Base-by-base conservation (phyloP, 2,113 vertebrate species). In the Ictalurus furcatus region DNA sequence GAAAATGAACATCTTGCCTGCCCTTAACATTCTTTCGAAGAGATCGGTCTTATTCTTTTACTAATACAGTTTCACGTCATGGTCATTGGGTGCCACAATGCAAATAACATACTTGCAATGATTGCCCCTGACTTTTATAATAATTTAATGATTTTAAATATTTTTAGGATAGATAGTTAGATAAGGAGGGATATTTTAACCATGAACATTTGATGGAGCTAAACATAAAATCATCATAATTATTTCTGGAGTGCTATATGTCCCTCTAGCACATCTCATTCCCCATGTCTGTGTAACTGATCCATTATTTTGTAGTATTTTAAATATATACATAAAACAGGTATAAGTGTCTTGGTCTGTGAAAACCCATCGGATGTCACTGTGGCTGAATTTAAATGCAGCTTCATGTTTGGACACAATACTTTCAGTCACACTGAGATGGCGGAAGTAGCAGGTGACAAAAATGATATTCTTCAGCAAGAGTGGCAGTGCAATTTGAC, bases 401-500 rank as follows among this genome's bases (percentile, higher is more conserved):
- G 21, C 79, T 59, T 82, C n/a, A 12, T 37, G 80, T 37, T 82
- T 37, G 56, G 30, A 82, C 80, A 34, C 80, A 34, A 54, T 16
- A 48, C 44, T 52, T n/a, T 80, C 12, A 80, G 78, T 54, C 48
- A 80, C 48, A 9, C 28, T 48, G 9, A 59, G 80, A 37, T 59
- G 21, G 54, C 17, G 23, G 30, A 82, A 61, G 30, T 19, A 82
- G 80, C 56, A 82, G 56, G 80, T 82, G 80, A 82, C 56, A 82
- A 82, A 81, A 82, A 82, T 59, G 80, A 3, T 19, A 0, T 59
- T 58, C 54, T 82, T 82, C n/a, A 59, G 56, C 54, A 59, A 82
- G 56, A 82, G 17, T 59, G 80, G 80, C 80, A 59, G 54, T 59
- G 19, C 80, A 82, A 82, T 82, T 82, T 25, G 56, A 82, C 80